Evolutionary conservation across 2,113 vertebrate genomes (phyloP).

Genomic region (Platichthys flesus): DNA sequence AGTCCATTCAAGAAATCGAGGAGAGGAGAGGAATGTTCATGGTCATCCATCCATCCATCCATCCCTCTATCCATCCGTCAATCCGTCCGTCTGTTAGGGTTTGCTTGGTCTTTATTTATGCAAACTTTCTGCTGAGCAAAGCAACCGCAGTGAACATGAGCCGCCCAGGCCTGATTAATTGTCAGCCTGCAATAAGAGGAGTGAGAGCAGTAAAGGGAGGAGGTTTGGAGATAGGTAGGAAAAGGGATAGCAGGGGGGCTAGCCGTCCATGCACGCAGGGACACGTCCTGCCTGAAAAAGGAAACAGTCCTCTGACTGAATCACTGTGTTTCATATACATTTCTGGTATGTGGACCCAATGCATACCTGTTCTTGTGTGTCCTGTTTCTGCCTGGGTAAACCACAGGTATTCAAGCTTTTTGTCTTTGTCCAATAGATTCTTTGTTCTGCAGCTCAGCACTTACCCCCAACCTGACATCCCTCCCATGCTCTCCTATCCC

Average conservation of each 20-base stretch:
- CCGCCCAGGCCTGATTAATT: constrained; percentile 71
- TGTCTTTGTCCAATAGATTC: neutral
- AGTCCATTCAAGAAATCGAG: neutral
- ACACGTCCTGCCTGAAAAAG: constrained; percentile 25
- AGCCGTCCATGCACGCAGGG: constrained; percentile 42
- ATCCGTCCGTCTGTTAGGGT: constrained; percentile 28
- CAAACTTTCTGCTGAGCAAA: constrained; percentile 72
- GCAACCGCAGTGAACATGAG: constrained; percentile 65
- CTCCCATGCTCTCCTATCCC: constrained; percentile 3
- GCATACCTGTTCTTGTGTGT: no score
- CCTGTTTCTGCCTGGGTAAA: neutral
- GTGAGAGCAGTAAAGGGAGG: constrained; percentile 41
- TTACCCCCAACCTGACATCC: neutral
- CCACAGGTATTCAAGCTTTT: constrained; percentile 24
- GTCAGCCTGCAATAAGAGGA: constrained; percentile 56
- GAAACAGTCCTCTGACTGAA: constrained; percentile 7
- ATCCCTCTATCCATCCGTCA: neutral
- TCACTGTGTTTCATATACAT: neutral
- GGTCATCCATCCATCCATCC: neutral
- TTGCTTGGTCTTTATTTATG: constrained; percentile 58
- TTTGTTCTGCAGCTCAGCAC: constrained; percentile 3
- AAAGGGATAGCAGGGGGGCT: constrained; percentile 19
- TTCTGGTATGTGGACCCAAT: neutral
- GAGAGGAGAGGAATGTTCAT: neutral
- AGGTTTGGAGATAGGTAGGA: constrained; percentile 38